Base-by-base conservation (phyloP, 2,113 vertebrate genomes). In the Gymnocephalus cernua region DNA sequence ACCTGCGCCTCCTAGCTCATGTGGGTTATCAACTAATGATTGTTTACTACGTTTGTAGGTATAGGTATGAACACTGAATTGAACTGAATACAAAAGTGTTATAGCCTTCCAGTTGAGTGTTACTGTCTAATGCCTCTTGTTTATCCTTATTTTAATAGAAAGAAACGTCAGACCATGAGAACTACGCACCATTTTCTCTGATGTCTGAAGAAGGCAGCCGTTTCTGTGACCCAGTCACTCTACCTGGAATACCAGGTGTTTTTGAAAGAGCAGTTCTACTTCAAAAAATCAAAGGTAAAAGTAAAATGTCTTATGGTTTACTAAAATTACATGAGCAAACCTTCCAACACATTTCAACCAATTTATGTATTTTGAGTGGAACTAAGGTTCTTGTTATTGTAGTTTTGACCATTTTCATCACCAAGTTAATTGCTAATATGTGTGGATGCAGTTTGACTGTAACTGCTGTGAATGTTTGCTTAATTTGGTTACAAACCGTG, bases 211-310 rank as follows among this genome's bases (percentile, higher is more conserved):
- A 82, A 15, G 74, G 65, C 29, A 51, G 23, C 4, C 89, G 82
- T 13, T 80, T 92, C 35, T 65, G 38, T 61, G 92, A 93, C 27
- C 92, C 92, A 10, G 90, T 93, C 25, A 73, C 18, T 12, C 9
- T 93, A 23, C 83, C 91, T 66, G 90, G 84, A 58, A 4, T 88
- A 27, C 83, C 85, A 63, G 73, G 58, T 7, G 72, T 78, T 12
- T 35, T 84, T 64, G 92, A 93, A 15, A 86, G 82, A 80, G 62
- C 73, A 14, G 41, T 47, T 77, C 83, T 93, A 12, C 71, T 91
- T 25, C 71, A 88, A 35, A 88, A 80, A 80, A 90, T 93, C 38
- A 78, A 66, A 70, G 79, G 91, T 90, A 77, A 72, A 32, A 27
- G 4, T 62, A 48, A 13, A 45, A 63, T 9, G 3, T 32, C 3